Percentiles rank a stretch among this genome's conserved stretches.
Conservation (phyloP, 2,888 invertebrate genomes). For the Platerodrilus igneus region DNA sequence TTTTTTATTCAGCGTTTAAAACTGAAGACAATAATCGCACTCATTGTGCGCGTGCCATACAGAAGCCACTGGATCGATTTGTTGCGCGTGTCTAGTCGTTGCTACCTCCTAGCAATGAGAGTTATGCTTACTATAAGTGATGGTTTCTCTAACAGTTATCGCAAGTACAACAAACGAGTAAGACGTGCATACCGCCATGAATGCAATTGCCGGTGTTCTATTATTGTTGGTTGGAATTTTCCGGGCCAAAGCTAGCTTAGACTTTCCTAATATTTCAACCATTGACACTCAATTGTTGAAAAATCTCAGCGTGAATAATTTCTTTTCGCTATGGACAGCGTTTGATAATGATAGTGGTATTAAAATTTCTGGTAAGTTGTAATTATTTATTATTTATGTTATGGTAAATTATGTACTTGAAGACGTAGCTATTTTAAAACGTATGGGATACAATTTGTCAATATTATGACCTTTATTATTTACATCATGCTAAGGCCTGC, state of each 20-base stretch:
- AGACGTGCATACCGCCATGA: slow-evolving; percentile 25
- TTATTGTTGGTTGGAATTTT: slow-evolving; percentile 21
- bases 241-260: slow-evolving; percentile 28
- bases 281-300: slow-evolving; percentile 51
- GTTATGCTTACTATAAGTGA: slow-evolving; percentile 22
- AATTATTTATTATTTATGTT: slow-evolving; percentile 2
- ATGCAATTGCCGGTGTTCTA: slow-evolving; percentile 21
- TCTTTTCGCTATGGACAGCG: slow-evolving; percentile 52
- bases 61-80: slow-evolving; percentile 31
- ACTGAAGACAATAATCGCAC: too few relatives aligned
- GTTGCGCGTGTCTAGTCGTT: slow-evolving; percentile 30
- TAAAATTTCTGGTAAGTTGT: slow-evolving; percentile 45
- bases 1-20: too few relatives aligned
- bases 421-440: too few relatives aligned
- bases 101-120: slow-evolving; percentile 28
- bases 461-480: too few relatives aligned
- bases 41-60: slow-evolving; percentile 26
- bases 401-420: too few relatives aligned
- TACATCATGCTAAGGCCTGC: too few relatives aligned
- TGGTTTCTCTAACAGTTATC: slow-evolving; percentile 26
- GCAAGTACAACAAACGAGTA: slow-evolving; percentile 22
- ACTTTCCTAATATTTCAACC: slow-evolving; percentile 50
- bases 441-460: too few relatives aligned
- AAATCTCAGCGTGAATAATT: slow-evolving; percentile 50
- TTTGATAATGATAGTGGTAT: slow-evolving; percentile 51